A percentile compares a stretch with the other conserved stretches of the same genome.
Conservation (phyloP, 2,797 vertebrate genomes). For the Amblyopsis hoosieri region DNA sequence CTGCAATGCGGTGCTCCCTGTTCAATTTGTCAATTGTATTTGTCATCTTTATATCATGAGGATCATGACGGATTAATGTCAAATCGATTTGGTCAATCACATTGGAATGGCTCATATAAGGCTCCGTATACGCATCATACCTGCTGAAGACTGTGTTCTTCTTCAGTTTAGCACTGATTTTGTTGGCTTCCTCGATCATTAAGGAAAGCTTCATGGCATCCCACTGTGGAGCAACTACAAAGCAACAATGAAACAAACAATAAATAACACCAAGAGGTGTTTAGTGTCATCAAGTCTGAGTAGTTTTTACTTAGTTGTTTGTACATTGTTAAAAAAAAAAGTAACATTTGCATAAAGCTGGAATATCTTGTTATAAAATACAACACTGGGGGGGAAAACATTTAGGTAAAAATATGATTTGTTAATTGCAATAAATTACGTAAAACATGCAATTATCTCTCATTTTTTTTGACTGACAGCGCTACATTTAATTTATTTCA, state of each 20-base stretch:
- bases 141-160: slow-evolving; percentile 87
- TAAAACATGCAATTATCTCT: no score
- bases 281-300: neutral
- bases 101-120: slow-evolving; percentile 3
- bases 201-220: slow-evolving; percentile 91
- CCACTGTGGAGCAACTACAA: slow-evolving; percentile 83
- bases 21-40: neutral
- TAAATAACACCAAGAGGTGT: neutral
- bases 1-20: no score
- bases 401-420: neutral
- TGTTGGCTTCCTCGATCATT: slow-evolving; percentile 95
- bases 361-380: no score
- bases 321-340: no score
- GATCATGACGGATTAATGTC: neutral
- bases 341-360: no score
- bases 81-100: neutral
- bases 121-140: slow-evolving; percentile 31
- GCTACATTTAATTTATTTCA: no score
- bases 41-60: neutral
- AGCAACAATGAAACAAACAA: slow-evolving; percentile 24
- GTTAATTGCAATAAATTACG: no score
- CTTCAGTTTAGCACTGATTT: slow-evolving; percentile 84
- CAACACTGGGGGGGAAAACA: no score
- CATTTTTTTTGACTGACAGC: no score
- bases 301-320: no score